Percentiles rank a stretch among this genome's conserved stretches.
Conservation (phyloP, 2,888 invertebrate genomes). For the Cinara cedri region DNA sequence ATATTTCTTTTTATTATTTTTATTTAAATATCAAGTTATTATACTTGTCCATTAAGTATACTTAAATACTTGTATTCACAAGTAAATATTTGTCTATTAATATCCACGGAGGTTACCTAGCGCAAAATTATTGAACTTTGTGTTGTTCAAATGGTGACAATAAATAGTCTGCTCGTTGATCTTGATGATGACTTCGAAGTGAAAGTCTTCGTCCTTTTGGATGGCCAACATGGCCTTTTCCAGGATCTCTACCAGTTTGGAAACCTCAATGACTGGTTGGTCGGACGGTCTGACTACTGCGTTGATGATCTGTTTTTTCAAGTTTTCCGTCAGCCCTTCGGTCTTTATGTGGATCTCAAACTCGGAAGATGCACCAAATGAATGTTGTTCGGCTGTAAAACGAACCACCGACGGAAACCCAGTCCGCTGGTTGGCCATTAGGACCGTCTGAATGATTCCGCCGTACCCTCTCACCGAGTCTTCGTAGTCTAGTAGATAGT, state of each 20-base stretch:
- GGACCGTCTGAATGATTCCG: slow-evolving; percentile 68
- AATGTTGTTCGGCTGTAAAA: slow-evolving; percentile 68
- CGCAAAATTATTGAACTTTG: slow-evolving; percentile 69
- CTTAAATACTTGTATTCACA: too few relatives aligned
- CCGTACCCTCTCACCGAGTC: slow-evolving; percentile 70
- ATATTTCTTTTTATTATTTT: too few relatives aligned
- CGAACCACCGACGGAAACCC: slow-evolving; percentile 72
- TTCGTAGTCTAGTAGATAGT: slow-evolving; percentile 74
- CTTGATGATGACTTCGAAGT: slow-evolving; percentile 60
- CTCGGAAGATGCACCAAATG: slow-evolving; percentile 65
- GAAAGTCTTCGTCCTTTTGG: slow-evolving; percentile 59
- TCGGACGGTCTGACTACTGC: neutral
- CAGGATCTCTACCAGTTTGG: slow-evolving; percentile 53
- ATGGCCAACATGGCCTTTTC: slow-evolving; percentile 58
- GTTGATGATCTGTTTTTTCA: slow-evolving; percentile 10
- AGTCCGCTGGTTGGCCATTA: slow-evolving; percentile 72
- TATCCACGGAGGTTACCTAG: neutral
- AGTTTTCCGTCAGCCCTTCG: slow-evolving; percentile 17
- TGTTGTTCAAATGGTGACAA: slow-evolving; percentile 72
- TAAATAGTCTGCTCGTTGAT: slow-evolving; percentile 64
- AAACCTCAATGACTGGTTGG: neutral
- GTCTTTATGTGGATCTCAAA: slow-evolving; percentile 40
- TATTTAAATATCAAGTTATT: too few relatives aligned
- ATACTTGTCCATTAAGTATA: too few relatives aligned
- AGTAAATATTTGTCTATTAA: too few relatives aligned